These are phyloP conservation scores for Agriotes lineatus DNA, from an alignment of 2,888 invertebrate genomes.

Conservation along the genomic window DNA sequence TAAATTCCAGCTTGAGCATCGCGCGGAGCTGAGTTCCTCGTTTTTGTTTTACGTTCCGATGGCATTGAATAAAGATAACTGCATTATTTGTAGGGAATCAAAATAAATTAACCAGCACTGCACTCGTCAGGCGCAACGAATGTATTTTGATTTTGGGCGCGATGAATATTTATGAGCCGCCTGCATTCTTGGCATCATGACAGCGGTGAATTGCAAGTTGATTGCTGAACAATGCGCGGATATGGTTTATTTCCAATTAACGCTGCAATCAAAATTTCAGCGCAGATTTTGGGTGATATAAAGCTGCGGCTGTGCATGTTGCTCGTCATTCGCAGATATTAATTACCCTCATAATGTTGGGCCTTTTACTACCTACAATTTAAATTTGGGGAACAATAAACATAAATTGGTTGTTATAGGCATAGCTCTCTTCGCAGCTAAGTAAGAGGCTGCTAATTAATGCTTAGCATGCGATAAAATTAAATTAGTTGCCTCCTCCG, in stretches of 20 bases:
- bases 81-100: not conserved
- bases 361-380: no score
- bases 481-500: no score
- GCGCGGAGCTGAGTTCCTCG: not conserved
- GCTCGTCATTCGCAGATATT: no score
- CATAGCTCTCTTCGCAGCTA: no score
- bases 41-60: not conserved
- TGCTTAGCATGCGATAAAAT: no score
- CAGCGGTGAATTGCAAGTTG: not conserved
- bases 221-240: not conserved
- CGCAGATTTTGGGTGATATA: no score
- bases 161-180: slow-evolving; percentile 5
- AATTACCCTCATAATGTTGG: no score
- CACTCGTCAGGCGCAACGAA: slow-evolving; percentile 1
- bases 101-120: slow-evolving; percentile 2
- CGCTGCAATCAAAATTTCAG: not conserved
- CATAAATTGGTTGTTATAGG: no score
- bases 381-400: no score
- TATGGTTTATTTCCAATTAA: not conserved
- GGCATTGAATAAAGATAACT: not conserved
- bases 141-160: not conserved
- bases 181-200: not conserved
- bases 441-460: no score
- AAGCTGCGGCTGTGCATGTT: no score
- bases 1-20: not conserved